Percentiles rank a stretch among this genome's conserved stretches.
phyloP scores from a whole-genome alignment of 2,888 invertebrate genomes.

The Apocheima hispidaria region DNA sequence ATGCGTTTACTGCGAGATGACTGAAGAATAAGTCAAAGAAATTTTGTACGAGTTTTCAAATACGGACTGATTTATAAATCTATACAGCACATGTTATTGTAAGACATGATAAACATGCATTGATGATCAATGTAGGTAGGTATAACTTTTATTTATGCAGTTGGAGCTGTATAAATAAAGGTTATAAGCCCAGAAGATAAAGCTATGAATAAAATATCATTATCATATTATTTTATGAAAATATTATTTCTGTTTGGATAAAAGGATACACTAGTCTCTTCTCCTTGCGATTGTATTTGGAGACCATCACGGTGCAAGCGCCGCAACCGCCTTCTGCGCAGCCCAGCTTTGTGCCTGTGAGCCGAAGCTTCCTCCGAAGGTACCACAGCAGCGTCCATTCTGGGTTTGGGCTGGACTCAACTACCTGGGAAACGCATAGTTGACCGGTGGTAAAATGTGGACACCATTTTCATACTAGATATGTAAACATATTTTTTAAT shows the following conservation, averaged over 20 bases:
- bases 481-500: too few species aligned
- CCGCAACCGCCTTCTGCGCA: slow-evolving; percentile 99
- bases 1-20: slow-evolving; percentile 92
- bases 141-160: too few species aligned
- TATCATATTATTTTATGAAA: too few species aligned
- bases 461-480: not conserved
- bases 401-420: slow-evolving; percentile 91
- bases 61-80: not conserved
- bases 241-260: not conserved
- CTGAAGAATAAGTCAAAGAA: slow-evolving; percentile 68
- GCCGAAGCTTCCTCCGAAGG: slow-evolving; percentile 91
- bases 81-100: not conserved
- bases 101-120: not conserved
- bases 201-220: slow-evolving; percentile 11
- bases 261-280: slow-evolving; percentile 83
- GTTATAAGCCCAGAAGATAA: slow-evolving; percentile 9
- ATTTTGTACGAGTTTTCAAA: not conserved
- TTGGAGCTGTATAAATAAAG: slow-evolving; percentile 13
- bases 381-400: slow-evolving; percentile 95
- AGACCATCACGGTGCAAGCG: slow-evolving; percentile 98
- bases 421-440: slow-evolving; percentile 85
- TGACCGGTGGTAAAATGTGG: not conserved
- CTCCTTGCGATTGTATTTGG: slow-evolving; percentile 89
- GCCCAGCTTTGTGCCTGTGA: slow-evolving; percentile 96
- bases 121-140: not conserved